Base-by-base conservation (phyloP, 2,888 invertebrate genomes). In the Monochamus alternatus region DNA sequence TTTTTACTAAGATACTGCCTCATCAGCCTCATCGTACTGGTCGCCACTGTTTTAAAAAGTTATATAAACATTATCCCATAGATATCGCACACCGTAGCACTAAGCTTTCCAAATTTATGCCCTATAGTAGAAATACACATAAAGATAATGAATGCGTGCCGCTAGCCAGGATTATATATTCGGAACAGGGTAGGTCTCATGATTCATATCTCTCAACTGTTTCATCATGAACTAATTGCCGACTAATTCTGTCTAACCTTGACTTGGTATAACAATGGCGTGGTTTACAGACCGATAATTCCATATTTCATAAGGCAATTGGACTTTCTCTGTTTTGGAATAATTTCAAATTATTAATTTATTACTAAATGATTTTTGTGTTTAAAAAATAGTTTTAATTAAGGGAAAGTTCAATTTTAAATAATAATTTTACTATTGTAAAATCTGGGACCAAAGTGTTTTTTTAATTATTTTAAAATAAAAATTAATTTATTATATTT, bases 391-490 rank as follows among this genome's bases (percentile, higher is more conserved):
- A 63, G 9, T 10, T 63, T 63, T 62, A 62, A n/a, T n/a, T 14
- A 22, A 47, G 47, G 12, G 62, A 38, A 38, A 66, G 52, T 65
- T 32, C 66, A 66, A 52, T 66, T 66, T 66, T 64, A 31, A 30
- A 32, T 22, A 66, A 32, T 8, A 14, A 66, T 66, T 66, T 66
- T 66, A 66, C 66, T 66, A 66, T 66, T 66, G 66, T 66, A 66
- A 66, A 66, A 52, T 9, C 5, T 44, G 66, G 66, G 66, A 66
- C 66, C 66, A 66, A 66, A 22, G 30, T 66, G 31, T 66, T 66
- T 66, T 22, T 66, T 32, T 66, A 66, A 44, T 12, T 66, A 55
- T 66, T 66, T 66, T 66, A 66, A 66, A 66, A 66, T 66, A 66
- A 66, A 66, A 32, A 52, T 52, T 66, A n/a, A 52, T 66, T 51